A percentile compares a stretch with the other conserved stretches of the same genome.
These are phyloP conservation scores for Oreochromis grahami DNA, from an alignment of 2,797 vertebrate genomes.

Conservation along the genomic window DNA sequence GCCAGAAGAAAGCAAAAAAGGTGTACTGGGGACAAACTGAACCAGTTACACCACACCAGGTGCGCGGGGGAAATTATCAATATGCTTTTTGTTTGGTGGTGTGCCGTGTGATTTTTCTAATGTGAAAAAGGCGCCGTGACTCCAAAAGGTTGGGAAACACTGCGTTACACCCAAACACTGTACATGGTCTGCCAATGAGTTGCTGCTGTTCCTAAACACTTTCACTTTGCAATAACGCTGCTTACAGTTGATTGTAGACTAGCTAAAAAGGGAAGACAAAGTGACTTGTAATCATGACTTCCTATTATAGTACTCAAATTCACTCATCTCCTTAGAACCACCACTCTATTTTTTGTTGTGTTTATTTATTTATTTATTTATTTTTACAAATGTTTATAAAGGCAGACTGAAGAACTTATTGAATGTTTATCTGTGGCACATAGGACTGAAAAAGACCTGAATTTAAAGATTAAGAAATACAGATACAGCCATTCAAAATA, in stretches of 20 bases:
- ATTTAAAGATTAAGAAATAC: not conserved
- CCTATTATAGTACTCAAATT: not conserved
- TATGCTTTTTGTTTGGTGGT: not conserved
- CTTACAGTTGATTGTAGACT: not conserved
- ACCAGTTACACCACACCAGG: not conserved
- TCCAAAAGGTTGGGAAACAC: not conserved
- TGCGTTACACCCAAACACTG: not conserved
- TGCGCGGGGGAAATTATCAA: not conserved
- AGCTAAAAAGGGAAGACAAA: not conserved
- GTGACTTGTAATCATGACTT: not conserved
- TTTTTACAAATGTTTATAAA: not conserved
- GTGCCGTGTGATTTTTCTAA: not conserved
- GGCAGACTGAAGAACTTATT: not conserved
- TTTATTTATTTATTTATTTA: not conserved
- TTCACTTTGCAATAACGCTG: not conserved
- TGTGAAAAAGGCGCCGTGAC: not conserved
- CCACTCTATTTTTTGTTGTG: not conserved
- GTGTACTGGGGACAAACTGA: not conserved
- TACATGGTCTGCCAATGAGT: not conserved
- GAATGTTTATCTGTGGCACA: not conserved
- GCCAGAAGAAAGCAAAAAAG: not conserved
- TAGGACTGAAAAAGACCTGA: not conserved
- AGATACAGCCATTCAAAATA: not conserved
- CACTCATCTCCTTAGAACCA: not conserved
- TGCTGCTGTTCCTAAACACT: not conserved